Percentiles rank a stretch among this genome's conserved stretches.
phyloP scores from a whole-genome alignment of 2,888 invertebrate species.

The Serrognathus titanus region DNA sequence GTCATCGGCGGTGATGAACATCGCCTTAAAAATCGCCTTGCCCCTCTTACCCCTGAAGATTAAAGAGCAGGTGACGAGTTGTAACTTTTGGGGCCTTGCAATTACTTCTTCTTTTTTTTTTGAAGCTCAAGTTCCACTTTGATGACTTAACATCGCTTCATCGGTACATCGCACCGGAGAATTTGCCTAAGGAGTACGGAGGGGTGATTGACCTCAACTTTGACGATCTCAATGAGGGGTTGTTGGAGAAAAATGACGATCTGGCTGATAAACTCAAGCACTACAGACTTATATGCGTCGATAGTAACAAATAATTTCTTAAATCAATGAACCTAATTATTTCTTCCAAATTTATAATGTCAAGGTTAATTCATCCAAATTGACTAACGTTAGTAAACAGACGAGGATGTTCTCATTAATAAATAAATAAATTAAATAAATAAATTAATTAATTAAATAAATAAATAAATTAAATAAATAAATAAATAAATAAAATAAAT shows the following conservation, averaged over 20 bases:
- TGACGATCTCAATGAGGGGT: constrained; percentile 25
- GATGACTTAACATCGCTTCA: constrained; percentile 52
- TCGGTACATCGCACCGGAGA: constrained; percentile 49
- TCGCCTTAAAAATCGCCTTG: constrained; percentile 39
- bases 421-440: too few relatives aligned
- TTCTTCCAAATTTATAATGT: too few relatives aligned
- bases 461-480: too few relatives aligned
- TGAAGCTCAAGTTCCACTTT: constrained; percentile 56
- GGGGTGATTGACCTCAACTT: constrained; percentile 47
- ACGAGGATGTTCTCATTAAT: too few relatives aligned
- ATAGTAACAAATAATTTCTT: background rate
- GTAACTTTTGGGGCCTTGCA: background rate
- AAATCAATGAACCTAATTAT: too few relatives aligned
- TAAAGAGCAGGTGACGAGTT: constrained; percentile 28
- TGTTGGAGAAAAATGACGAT: constrained; percentile 31
- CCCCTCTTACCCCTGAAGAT: constrained; percentile 39
- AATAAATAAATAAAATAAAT: too few relatives aligned
- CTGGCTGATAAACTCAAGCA: constrained; percentile 33
- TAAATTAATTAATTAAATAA: too few relatives aligned
- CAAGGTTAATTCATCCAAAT: too few relatives aligned
- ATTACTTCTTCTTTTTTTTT: constrained; percentile 15
- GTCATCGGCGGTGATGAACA: constrained; percentile 34
- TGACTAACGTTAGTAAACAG: too few relatives aligned
- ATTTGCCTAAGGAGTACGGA: constrained; percentile 58
- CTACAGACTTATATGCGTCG: constrained; percentile 1